Evolutionary conservation across 2,113 vertebrate genomes (phyloP).

Genomic region (Aphelocoma coerulescens): DNA sequence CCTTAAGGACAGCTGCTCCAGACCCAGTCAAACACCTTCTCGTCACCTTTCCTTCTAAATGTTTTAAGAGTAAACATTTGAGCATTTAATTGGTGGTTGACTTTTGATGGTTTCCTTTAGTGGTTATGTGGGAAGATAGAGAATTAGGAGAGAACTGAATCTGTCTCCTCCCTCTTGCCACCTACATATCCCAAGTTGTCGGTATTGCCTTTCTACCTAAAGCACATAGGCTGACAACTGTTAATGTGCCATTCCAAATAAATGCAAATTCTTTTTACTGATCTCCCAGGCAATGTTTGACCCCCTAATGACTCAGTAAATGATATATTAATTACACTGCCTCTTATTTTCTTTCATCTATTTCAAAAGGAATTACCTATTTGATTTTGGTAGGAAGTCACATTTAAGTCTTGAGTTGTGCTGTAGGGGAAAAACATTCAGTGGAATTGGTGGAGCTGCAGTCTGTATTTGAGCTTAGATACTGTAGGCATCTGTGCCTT

Average conservation of each 20-base stretch:
- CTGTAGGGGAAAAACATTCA: neutral
- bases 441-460: neutral
- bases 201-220: neutral
- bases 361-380: neutral
- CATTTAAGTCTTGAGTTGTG: neutral
- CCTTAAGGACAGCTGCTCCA: neutral
- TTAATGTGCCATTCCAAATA: neutral
- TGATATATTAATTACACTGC: neutral
- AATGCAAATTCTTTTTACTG: neutral
- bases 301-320: neutral
- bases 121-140: neutral
- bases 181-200: neutral
- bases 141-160: neutral
- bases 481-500: neutral
- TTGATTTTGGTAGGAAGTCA: neutral
- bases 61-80: neutral
- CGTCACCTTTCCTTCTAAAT: neutral
- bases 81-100: neutral
- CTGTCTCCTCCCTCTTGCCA: neutral
- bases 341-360: neutral
- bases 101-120: neutral
- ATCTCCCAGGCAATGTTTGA: neutral
- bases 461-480: neutral
- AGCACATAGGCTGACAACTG: neutral
- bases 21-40: neutral